Evolutionary conservation across 2,113 vertebrate species (phyloP).

Genomic region (Helogale parvula): DNA sequence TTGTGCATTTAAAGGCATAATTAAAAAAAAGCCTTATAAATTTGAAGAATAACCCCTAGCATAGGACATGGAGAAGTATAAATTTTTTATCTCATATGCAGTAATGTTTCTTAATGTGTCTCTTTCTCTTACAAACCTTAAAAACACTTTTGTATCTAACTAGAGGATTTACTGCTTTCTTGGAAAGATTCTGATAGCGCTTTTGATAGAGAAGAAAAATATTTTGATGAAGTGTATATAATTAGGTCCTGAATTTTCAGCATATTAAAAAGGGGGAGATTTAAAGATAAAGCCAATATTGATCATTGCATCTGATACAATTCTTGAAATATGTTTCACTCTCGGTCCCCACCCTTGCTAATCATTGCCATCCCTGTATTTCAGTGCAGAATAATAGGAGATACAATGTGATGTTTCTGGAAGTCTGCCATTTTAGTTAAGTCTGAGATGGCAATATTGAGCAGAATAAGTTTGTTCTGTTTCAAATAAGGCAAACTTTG

Average conservation of each 20-base stretch:
- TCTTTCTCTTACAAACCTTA: not conserved
- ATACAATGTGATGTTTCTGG: not conserved
- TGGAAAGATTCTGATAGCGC: not conserved
- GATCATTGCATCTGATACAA: not conserved
- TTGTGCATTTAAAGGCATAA: slow-evolving; percentile 36
- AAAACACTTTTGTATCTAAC: not conserved
- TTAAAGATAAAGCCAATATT: not conserved
- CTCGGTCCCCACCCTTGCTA: not conserved
- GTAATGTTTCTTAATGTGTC: not conserved
- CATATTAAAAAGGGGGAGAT: not conserved
- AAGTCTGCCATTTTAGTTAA: not conserved
- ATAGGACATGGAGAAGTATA: not conserved
- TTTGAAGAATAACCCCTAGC: not conserved
- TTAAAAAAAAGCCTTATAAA: not conserved
- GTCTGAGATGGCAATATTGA: not conserved
- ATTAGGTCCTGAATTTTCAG: not conserved
- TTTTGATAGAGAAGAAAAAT: slow-evolving; percentile 7
- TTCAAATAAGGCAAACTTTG: slow-evolving; percentile 9
- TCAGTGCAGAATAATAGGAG: not conserved
- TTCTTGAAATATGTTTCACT: not conserved
- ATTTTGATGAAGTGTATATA: not conserved
- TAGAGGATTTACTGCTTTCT: not conserved
- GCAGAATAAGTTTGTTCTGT: not conserved
- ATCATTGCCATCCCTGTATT: not conserved
- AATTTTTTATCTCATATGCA: not conserved